Base-by-base conservation (phyloP, 2,888 invertebrate species). In the Campaea margaritaria region DNA sequence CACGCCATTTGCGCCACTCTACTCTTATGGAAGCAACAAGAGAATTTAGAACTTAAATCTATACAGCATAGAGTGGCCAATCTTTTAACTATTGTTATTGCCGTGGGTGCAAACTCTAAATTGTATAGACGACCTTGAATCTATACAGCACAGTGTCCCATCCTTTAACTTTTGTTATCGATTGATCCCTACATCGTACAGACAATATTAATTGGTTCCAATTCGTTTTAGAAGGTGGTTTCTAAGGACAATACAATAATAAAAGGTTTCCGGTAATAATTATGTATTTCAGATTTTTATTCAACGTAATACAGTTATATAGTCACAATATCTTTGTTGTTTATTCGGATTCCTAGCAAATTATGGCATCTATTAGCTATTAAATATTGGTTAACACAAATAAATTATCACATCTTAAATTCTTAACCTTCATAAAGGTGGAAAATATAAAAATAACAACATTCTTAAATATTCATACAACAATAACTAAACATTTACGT, bases 11-110 rank as follows among this genome's bases (percentile, higher is more conserved):
- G 91, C 93, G 12, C 93, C 93, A 3, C 78, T 93, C 0, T 93
- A 93, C 79, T 89, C 90, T 13, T 93, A 93, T 78, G 92, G 91
- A 10, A 92, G 88, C 82, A 73, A 85, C 73, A 93, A 93, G 82
- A 85, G 93, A 53, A 85, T 92, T 80, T 91, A 87, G 68, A 54
- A 60, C 46, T 46, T 59, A 59, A 36, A 16, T 15, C 10, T 45
- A 49, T 14, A 9, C 39, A 34, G 36, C 28, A 31, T 27, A 52
- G 16, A 58, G 42, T 59, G 44, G 44, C 54, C 42, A 28, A 53
- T 43, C 43, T 14, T 42, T 9, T 54, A 38, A 54, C 12, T 42
- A 27, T 31, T 31, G 41, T 34, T 44, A 38, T 31, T 39, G 11
- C 21, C 15, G 15, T 11, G 47, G 42, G 46, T n/a, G n/a, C n/a